Evolutionary conservation across 2,113 vertebrate genomes (phyloP).

Genomic region (Dolichallabes microphthalmus): DNA sequence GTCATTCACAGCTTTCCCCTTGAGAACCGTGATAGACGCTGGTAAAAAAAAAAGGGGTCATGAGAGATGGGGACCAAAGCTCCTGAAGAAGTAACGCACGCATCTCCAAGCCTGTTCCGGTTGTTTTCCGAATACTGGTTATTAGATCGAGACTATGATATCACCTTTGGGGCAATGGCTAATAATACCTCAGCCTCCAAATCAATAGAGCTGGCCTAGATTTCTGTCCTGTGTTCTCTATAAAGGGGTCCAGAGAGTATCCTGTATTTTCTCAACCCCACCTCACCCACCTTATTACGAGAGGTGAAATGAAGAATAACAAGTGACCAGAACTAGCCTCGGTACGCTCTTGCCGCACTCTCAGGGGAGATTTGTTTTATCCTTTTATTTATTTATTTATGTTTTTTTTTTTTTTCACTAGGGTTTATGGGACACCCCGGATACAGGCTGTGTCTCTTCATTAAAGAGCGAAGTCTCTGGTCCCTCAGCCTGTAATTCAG

Average conservation of each 20-base stretch:
- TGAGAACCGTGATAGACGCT: slow-evolving; percentile 13
- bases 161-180: slow-evolving; percentile 69
- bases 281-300: slow-evolving; percentile 64
- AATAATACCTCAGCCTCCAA: slow-evolving; percentile 74
- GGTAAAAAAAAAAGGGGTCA: slow-evolving; percentile 26
- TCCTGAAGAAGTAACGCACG: not conserved
- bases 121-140: slow-evolving; percentile 59
- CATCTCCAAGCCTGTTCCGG: slow-evolving; percentile 46
- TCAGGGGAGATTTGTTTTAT: slow-evolving; percentile 44
- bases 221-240: slow-evolving; percentile 67
- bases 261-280: not conserved
- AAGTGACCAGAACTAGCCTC: slow-evolving; percentile 63
- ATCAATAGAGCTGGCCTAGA: slow-evolving; percentile 78
- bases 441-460: slow-evolving; percentile 68
- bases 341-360: slow-evolving; percentile 23
- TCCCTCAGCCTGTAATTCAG: slow-evolving; percentile 47
- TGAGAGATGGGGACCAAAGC: slow-evolving; percentile 12
- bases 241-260: slow-evolving; percentile 75
- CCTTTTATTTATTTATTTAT: slow-evolving; percentile 1
- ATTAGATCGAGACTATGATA: slow-evolving; percentile 72
- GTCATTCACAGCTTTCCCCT: slow-evolving; percentile 24
- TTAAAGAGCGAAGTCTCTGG: slow-evolving; percentile 53
- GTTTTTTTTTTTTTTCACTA: slow-evolving; percentile 24
- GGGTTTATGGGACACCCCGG: slow-evolving; percentile 56
- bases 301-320: slow-evolving; percentile 62